A percentile compares a stretch with the other conserved stretches of the same genome.
Evolutionary conservation across 2,113 vertebrate genomes (phyloP).

Genomic region (cat (Felis catus)): F.catus_Fca126_mat1.0 CM031412.1:155002001-155002500

Average conservation of each 20-base stretch:
- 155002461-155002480: conserved; percentile 8
- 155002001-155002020: background rate
- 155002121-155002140: background rate
- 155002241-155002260: conserved; percentile 60
- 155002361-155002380: conserved; percentile 66
- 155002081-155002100: background rate
- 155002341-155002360: conserved; percentile 41
- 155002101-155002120: background rate
- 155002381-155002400: conserved; percentile 71
- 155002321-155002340: conserved; percentile 60
- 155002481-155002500: background rate
- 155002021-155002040: background rate
- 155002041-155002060: background rate
- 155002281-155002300: conserved; percentile 63
- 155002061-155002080: background rate
- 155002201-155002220: conserved; percentile 49
- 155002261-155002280: conserved; percentile 58
- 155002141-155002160: conserved; percentile 2
- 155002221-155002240: conserved; percentile 64
- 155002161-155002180: conserved; percentile 40
- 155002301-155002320: conserved; percentile 59
- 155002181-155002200: conserved; percentile 42
- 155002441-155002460: background rate
- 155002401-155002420: conserved; percentile 69
- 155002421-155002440: conserved; percentile 42